phyloP scores from a whole-genome alignment of 2,113 vertebrate genomes.

The Gallinago media region DNA sequence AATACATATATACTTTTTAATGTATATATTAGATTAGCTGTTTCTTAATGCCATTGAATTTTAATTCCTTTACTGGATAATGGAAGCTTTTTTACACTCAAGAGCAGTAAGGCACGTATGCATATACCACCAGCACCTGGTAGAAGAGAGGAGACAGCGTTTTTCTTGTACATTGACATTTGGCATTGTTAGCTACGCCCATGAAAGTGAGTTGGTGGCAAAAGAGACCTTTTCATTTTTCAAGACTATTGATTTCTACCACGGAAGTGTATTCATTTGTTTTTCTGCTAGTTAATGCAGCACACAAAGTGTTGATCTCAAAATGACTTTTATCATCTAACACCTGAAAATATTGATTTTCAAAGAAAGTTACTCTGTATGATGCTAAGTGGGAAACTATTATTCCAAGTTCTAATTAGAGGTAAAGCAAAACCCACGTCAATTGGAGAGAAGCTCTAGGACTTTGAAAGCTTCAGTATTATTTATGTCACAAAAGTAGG shows the following conservation, averaged over 20 bases:
- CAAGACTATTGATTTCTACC: not conserved
- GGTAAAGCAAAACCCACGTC: not conserved
- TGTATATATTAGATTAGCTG: not conserved
- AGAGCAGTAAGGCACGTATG: not conserved
- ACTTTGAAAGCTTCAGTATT: slow-evolving; percentile 5
- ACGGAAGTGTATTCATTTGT: not conserved
- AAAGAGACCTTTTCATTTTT: not conserved
- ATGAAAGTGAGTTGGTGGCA: not conserved
- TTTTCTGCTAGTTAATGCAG: not conserved
- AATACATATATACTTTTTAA: not conserved
- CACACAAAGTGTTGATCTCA: not conserved
- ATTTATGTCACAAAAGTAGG: not conserved
- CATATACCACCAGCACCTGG: not conserved
- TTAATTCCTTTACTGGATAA: not conserved
- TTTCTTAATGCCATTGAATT: not conserved
- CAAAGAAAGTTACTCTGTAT: not conserved
- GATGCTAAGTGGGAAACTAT: not conserved
- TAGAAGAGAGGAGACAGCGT: not conserved
- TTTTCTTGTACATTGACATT: not conserved
- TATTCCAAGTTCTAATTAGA: slow-evolving; percentile 46
- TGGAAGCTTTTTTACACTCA: not conserved
- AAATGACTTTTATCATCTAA: not conserved
- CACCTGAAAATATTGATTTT: not conserved
- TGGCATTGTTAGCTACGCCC: not conserved
- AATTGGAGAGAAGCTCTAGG: not conserved